phyloP scores from a whole-genome alignment of 2,888 invertebrate species.

The Gisinianus flammeolus region DNA sequence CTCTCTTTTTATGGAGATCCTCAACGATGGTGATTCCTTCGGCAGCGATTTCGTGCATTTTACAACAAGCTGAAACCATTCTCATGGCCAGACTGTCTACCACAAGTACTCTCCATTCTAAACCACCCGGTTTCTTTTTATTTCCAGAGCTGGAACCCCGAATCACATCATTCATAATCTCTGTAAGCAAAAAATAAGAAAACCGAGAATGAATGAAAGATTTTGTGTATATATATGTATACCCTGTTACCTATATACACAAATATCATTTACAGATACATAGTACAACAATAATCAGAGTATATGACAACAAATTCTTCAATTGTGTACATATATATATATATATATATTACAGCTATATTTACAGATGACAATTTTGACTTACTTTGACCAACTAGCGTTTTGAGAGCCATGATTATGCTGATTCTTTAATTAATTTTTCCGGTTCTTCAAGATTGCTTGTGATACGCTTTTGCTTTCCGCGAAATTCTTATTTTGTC shows the following conservation, averaged over 20 bases:
- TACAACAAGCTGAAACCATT: slow-evolving; percentile 54
- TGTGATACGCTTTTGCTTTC: background rate
- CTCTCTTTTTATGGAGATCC: slow-evolving; percentile 53
- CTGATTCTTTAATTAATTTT: background rate
- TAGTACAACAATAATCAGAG: background rate
- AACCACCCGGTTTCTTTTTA: slow-evolving; percentile 6
- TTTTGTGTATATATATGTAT: background rate
- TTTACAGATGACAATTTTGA: background rate
- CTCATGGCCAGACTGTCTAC: slow-evolving; percentile 51
- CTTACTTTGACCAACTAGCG: slow-evolving; percentile 37
- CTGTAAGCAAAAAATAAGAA: slow-evolving; percentile 39
- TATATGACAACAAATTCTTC: background rate
- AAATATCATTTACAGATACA: too few relatives aligned
- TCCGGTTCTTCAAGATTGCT: background rate
- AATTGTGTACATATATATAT: background rate
- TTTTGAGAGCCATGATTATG: slow-evolving; percentile 28
- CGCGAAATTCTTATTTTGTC: too few relatives aligned
- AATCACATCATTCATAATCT: slow-evolving; percentile 52
- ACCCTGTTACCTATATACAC: background rate
- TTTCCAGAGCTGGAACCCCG: slow-evolving; percentile 34
- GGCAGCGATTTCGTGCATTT: slow-evolving; percentile 53
- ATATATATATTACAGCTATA: background rate
- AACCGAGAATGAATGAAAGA: background rate
- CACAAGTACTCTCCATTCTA: slow-evolving; percentile 46
- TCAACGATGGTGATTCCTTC: slow-evolving; percentile 57